A percentile compares a stretch with the other conserved stretches of the same genome.
Conservation (phyloP, 2,113 vertebrate species). For the Heterocephalus glaber region DNA sequence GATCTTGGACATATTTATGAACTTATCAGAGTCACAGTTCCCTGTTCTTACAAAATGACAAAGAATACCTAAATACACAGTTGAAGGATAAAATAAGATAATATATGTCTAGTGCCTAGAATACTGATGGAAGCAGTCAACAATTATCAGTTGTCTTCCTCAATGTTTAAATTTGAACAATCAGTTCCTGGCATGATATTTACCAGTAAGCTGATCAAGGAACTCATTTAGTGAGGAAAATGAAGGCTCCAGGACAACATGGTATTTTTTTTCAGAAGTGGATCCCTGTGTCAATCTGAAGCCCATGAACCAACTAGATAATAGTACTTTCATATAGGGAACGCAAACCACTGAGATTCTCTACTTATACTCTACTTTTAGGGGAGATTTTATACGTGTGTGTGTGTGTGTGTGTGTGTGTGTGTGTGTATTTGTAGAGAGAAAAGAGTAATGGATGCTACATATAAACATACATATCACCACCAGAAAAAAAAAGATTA, state of each 20-base stretch:
- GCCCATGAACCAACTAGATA: neutral
- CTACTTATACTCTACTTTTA: neutral
- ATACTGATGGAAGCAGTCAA: neutral
- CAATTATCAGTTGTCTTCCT: neutral
- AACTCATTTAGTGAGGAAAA: neutral
- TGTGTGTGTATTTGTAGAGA: neutral
- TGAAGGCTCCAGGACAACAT: neutral
- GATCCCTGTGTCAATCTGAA: neutral
- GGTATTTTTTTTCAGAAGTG: neutral
- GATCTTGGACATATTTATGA: neutral
- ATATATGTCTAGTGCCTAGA: neutral
- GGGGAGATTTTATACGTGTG: neutral
- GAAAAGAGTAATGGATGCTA: neutral
- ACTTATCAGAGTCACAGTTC: neutral
- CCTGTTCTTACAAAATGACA: neutral
- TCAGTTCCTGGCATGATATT: neutral
- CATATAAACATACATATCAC: neutral
- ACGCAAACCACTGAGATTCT: neutral
- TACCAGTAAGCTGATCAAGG: neutral
- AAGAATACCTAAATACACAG: neutral
- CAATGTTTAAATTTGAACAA: neutral
- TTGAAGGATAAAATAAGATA: slow-evolving; percentile 5
- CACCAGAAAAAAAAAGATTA: slow-evolving; percentile 4
- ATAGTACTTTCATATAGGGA: neutral
- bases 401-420: no score